Base-by-base conservation (phyloP, 2,797 vertebrate genomes). In the Hybognathus amarus region DNA sequence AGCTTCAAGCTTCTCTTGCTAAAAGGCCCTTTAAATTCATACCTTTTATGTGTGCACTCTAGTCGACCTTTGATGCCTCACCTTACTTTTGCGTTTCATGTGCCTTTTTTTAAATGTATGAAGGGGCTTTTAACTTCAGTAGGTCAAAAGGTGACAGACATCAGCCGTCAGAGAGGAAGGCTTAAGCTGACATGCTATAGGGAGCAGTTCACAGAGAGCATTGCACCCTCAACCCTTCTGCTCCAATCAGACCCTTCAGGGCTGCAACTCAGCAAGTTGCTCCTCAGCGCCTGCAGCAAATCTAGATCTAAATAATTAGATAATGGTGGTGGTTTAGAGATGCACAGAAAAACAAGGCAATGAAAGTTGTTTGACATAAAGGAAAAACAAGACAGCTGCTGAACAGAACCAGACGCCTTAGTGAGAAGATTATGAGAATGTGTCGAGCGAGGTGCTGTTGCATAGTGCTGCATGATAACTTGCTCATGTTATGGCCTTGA, bases 281-380 rank as follows among this genome's bases (percentile, higher is more conserved):
- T 61, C 5, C 56, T 67, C 69, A 12, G 47, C 79, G 71, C 66
- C 81, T 68, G 64, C 27, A 13, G 64, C 85, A 79, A 70, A 88
- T 79, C 66, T 84, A 85, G 75, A 81, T 85, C 85, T 82, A 88
- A 87, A 85, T 87, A 83, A 88, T 76, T 77, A 88, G 83, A 71
- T 76, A 79, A 73, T 84, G 84, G 84, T 88, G 66, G 77, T 61
- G 77, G 30, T 79, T 77, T 76, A 87, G 69, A 70, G 27, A 54
- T 36, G 45, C 22, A 40, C 45, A 38, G 18, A 56, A 68, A 81
- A 69, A 3, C 9, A 88, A 36, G 64, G 82, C 56, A 45, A 81
- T 80, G 71, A 77, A 82, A 82, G 75, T 67, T 6, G 30, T 67
- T 81, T 77, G 66, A 73, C 42, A 74, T 77, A 33, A 56, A 83